Percentiles rank a stretch among this genome's conserved stretches.
These are phyloP conservation scores for Porites lobata DNA, from an alignment of 92 coral and sea anemone genomes.

Conservation along the genomic window DNA sequence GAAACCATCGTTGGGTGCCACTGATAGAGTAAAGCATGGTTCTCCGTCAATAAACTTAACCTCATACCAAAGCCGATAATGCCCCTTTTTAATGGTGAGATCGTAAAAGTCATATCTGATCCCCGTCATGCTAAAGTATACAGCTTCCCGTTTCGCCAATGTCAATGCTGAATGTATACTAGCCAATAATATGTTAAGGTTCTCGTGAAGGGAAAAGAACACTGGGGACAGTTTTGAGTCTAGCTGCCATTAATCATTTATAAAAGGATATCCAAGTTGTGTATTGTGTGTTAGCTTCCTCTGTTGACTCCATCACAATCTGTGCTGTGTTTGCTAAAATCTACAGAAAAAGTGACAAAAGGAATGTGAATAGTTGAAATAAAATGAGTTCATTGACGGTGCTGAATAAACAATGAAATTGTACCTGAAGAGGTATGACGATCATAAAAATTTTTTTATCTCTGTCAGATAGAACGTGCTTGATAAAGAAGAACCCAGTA, in stretches of 20 bases:
- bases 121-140: too few species aligned
- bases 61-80: too few species aligned
- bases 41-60: too few species aligned
- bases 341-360: conserved; percentile 35
- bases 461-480: conserved; percentile 93
- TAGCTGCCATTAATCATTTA: not conserved
- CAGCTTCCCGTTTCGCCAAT: too few species aligned
- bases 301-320: conserved; percentile 99
- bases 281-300: conserved; percentile 92
- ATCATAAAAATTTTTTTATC: conserved; percentile 97
- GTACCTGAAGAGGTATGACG: conserved; percentile 96
- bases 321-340: conserved; percentile 97
- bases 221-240: too few species aligned
- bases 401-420: not conserved
- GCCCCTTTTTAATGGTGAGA: too few species aligned
- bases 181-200: too few species aligned
- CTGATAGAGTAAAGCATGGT: too few species aligned
- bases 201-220: too few species aligned
- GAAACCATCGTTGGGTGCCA: too few species aligned
- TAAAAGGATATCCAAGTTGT: conserved; percentile 98
- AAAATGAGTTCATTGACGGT: not conserved
- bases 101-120: too few species aligned
- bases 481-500: conserved; percentile 98
- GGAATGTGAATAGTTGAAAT: not conserved
- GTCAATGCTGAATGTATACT: too few species aligned